Evolutionary conservation across 2,797 vertebrate species (phyloP), one percentile per base, ranked within the genome.

Genomic region (Halcyon leucocephala): DNA sequence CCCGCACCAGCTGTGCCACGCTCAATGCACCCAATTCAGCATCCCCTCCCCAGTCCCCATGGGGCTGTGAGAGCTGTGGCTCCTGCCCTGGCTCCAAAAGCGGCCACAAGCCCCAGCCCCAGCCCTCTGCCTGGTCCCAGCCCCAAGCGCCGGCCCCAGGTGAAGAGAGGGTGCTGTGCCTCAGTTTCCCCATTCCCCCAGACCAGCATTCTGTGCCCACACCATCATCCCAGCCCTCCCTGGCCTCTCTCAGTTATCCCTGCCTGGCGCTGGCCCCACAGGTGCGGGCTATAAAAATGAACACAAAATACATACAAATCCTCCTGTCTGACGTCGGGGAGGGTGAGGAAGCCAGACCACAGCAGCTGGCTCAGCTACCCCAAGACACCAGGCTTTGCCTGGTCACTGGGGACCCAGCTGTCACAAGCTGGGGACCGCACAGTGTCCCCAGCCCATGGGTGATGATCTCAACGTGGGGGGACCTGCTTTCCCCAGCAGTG

Each of bases 1-100:
- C 94, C 93, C 70, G 14, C 92, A 92, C 91, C 97, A 96, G 97
- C 97, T 97, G 97, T 91, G 94, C 90, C 4, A 6, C 0, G 2
- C 87, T 95, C 90, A 94, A 88, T 76, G 87, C 33, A 33, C 90
- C 92, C 79, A 9, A 94, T 91, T 95, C 95, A 95, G 93, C 42
- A 8, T 19, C 42, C 35, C 37, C 71, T 33, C 51, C 28, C 35
- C 7, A 1, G 33, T 54, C 88, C 74, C 74, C 67, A 10, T 1
- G 0, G 64, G 71, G 42, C 81, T 81, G 81, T 0, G 6, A 70
- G 88, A 74, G 76, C 86, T 64, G 72, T 2, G 0, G 79, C 42
- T 93, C 60, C 46, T 69, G 44, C 88, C 86, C 67, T 4, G 7
- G 76, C 89, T 78, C 83, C 25, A 16, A 57, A 80, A 41, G 69